Evolutionary conservation across 2,113 vertebrate genomes (phyloP).

Genomic region (Trichomycterus rosablanca): DNA sequence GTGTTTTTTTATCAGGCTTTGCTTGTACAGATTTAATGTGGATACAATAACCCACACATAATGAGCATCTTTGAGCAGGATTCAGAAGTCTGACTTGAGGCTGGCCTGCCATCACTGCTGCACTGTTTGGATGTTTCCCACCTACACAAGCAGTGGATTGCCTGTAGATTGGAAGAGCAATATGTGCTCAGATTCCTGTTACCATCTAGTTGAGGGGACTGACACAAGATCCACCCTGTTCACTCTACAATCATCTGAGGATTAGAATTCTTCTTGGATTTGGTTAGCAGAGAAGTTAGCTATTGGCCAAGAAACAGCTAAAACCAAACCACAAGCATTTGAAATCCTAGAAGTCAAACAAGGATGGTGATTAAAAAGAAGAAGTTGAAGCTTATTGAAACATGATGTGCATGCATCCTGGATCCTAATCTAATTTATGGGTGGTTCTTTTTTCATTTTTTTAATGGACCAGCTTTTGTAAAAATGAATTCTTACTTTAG

Average conservation of each 20-base stretch:
- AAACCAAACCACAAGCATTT: constrained; percentile 15
- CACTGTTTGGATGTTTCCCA: too few species aligned
- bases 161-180: constrained; percentile 2
- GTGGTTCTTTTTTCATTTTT: too few species aligned
- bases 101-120: background rate
- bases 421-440: too few species aligned
- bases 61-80: background rate
- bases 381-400: too few species aligned
- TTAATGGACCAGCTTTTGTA: too few species aligned
- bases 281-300: constrained; percentile 8
- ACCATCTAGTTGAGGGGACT: constrained; percentile 10
- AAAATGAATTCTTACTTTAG: too few species aligned
- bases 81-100: background rate
- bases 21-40: too few species aligned
- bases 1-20: too few species aligned
- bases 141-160: background rate
- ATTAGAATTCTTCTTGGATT: constrained; percentile 13
- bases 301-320: constrained; percentile 17
- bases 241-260: constrained; percentile 11
- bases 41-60: too few species aligned
- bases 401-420: too few species aligned
- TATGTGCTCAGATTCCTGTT: constrained; percentile 1
- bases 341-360: too few species aligned
- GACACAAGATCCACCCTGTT: constrained; percentile 10
- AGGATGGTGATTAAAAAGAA: too few species aligned